These are phyloP conservation scores for Drosophila bocki DNA, from an alignment of 1,140 invertebrate genomes.

Conservation along the genomic window DNA sequence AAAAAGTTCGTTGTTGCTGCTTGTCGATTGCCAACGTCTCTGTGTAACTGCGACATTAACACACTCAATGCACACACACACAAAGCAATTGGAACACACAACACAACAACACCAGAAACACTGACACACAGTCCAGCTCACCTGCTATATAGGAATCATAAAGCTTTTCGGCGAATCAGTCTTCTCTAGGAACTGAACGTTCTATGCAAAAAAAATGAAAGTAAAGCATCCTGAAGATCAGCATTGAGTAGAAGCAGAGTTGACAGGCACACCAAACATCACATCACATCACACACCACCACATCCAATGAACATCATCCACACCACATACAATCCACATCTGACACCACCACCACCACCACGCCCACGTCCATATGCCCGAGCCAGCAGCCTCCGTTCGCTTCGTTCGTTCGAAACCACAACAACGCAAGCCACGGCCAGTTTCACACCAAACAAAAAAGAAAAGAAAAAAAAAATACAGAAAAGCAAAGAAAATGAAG, in stretches of 20 bases:
- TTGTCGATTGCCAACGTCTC: slow-evolving; percentile 82
- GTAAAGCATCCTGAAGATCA: slow-evolving; percentile 53
- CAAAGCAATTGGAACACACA: slow-evolving; percentile 46
- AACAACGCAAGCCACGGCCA: slow-evolving; percentile 77
- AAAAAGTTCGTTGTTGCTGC: slow-evolving; percentile 78
- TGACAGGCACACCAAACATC: slow-evolving; percentile 54
- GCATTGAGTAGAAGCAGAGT: slow-evolving; percentile 58
- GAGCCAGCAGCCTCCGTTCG: slow-evolving; percentile 77
- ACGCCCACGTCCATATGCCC: slow-evolving; percentile 64
- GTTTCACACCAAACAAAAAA: slow-evolving; percentile 73
- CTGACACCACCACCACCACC: slow-evolving; percentile 49
- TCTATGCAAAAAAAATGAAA: slow-evolving; percentile 11
- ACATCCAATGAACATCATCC: slow-evolving; percentile 50
- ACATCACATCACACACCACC: slow-evolving; percentile 30
- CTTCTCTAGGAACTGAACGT: slow-evolving; percentile 42
- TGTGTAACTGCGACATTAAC: slow-evolving; percentile 73
- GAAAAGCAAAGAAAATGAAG: slow-evolving; percentile 19
- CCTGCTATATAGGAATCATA: slow-evolving; percentile 27
- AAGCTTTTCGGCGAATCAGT: slow-evolving; percentile 26
- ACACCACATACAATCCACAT: slow-evolving; percentile 63
- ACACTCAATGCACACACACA: slow-evolving; percentile 35
- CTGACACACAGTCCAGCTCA: slow-evolving; percentile 18
- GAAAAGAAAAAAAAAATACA: slow-evolving; percentile 1
- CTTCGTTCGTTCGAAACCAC: slow-evolving; percentile 77
- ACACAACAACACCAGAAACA: slow-evolving; percentile 32